Base-by-base conservation (phyloP, 2,113 vertebrate genomes). In the Meriones unguiculatus region DNA sequence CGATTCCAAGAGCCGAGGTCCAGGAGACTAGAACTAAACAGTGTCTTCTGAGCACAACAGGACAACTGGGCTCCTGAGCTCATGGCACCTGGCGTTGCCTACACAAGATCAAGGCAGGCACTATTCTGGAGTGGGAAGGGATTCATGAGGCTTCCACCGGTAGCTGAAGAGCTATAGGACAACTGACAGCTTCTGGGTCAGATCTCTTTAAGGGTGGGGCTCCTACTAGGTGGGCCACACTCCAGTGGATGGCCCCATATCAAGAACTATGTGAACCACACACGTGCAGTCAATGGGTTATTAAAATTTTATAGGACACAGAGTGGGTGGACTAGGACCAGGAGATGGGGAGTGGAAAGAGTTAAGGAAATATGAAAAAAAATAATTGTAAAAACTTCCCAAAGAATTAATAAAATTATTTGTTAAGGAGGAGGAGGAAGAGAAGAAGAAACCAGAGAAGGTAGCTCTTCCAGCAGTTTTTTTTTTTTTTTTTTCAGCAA, bases 121-220 rank as follows among this genome's bases (percentile, higher is more conserved):
- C 4, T 0, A 2, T 54, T 22, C 9, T n/a, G 13, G 77, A 9
- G 6, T n/a, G 52, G 30, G 32, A n/a, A 81, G 18, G 10, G 1
- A 35, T 6, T n/a, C 54, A 24, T 22, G 54, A 22, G 78, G 5
- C 9, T 81, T 24, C 52, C 18, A 54, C 78, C 52, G 35, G 17
- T 57, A 35, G 52, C 18, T 22, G 9, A 11, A 32, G 20, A 81
- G 18, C 17, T 57, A 22, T 20, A 18, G 77, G 30, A 35, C 17
- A 20, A 30, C 12, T 54, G 32, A 35, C 30, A 32, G 17, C 30
- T 57, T 80, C 30, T 57, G 4, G 30, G 50, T 80, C 50, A 80
- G 50, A 80, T 54, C 15, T 35, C 50, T 57, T 22, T 54, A 81
- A 81, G 77, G 32, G 20, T 81, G 17, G 35, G 52, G 20, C 32